A percentile compares a stretch with the other conserved stretches of the same genome.
These are phyloP conservation scores for Nemurella pictetii DNA, from an alignment of 2,888 invertebrate genomes.

Conservation along the genomic window DNA sequence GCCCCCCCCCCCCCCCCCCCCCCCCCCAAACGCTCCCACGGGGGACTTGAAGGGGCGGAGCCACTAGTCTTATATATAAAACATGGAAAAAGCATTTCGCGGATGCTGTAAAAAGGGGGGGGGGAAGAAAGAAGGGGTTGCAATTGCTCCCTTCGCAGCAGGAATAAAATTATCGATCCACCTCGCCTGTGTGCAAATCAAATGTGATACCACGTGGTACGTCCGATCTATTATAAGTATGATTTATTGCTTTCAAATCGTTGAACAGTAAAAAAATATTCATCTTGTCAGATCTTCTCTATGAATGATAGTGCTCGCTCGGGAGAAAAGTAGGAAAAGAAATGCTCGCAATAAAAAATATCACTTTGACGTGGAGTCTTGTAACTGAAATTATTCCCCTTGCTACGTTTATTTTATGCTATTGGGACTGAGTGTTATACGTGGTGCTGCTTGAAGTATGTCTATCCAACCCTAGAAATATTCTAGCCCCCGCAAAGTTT, in stretches of 20 bases:
- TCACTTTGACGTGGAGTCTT: background rate
- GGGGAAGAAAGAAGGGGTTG: background rate
- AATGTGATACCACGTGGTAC: background rate
- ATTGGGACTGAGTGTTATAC: background rate
- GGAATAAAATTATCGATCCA: background rate
- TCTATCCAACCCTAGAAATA: too few relatives aligned
- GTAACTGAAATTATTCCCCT: too few relatives aligned
- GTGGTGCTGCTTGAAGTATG: too few relatives aligned
- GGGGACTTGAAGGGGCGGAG: too few relatives aligned
- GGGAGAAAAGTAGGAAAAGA: background rate
- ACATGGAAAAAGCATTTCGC: background rate
- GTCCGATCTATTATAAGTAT: background rate
- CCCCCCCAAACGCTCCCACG: too few relatives aligned
- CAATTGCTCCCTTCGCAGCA: background rate
- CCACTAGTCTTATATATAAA: too few relatives aligned
- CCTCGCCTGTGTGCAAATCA: background rate
- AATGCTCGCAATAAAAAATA: background rate
- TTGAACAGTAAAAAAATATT: background rate
- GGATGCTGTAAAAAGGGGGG: background rate
- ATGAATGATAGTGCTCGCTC: background rate
- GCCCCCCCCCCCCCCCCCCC: too few relatives aligned
- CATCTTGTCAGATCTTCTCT: background rate
- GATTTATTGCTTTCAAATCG: background rate
- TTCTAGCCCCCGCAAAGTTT: too few relatives aligned
- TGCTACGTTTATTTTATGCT: background rate